These are phyloP conservation scores for Acipenser transmontanus DNA, from an alignment of 2,797 vertebrate genomes.

Conservation along the genomic window DNA sequence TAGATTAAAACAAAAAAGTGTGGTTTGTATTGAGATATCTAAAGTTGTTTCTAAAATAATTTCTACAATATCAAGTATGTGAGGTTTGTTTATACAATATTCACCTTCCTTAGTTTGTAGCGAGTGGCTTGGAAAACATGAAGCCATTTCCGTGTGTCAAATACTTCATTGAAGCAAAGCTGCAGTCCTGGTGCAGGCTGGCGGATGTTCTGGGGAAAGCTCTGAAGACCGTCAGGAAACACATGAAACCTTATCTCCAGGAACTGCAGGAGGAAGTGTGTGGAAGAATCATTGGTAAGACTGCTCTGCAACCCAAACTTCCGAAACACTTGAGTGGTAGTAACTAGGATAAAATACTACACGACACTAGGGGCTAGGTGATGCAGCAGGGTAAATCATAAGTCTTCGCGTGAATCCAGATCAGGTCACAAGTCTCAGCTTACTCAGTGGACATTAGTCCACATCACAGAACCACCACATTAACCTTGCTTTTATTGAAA, in stretches of 20 bases:
- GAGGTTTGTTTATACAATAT: too few species aligned
- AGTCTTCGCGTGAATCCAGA: background rate
- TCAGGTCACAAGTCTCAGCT: too few species aligned
- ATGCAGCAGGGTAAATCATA: slow-evolving; percentile 12
- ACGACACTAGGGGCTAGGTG: slow-evolving; percentile 48
- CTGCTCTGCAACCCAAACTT: background rate
- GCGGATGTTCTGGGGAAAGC: slow-evolving; percentile 64
- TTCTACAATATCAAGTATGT: too few species aligned
- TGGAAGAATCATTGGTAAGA: slow-evolving; percentile 39
- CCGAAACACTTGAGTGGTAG: too few species aligned
- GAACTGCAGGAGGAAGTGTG: slow-evolving; percentile 33
- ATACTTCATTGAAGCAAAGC: slow-evolving; percentile 56
- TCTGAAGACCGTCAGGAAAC: slow-evolving; percentile 49
- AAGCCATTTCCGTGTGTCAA: slow-evolving; percentile 34
- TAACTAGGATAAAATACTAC: too few species aligned
- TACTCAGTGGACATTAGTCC: too few species aligned
- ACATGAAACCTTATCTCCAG: slow-evolving; percentile 45
- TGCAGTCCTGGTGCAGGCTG: slow-evolving; percentile 65
- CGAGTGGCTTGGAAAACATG: slow-evolving; percentile 59
- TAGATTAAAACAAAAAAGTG: too few species aligned
- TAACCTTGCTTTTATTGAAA: too few species aligned
- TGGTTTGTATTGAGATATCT: too few species aligned
- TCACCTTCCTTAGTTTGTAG: slow-evolving; percentile 58
- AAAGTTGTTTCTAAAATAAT: too few species aligned
- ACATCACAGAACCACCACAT: too few species aligned